Conservation (phyloP, 2,888 invertebrate species). For the Thymelicus acteon region DNA sequence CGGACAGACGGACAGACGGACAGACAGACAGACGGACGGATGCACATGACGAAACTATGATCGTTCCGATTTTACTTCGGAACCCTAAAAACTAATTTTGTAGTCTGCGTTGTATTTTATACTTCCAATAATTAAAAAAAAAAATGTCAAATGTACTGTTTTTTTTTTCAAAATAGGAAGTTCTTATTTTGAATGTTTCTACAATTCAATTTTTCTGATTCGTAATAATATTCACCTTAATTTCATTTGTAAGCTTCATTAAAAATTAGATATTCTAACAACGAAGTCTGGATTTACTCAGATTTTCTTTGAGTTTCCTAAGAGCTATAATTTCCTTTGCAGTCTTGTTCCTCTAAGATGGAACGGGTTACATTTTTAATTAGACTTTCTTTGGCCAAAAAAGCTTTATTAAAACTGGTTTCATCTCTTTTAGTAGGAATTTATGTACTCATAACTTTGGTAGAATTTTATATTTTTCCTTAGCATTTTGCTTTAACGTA, state of each 20-base stretch:
- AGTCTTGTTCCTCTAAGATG: constrained; percentile 25
- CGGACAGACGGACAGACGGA: no score
- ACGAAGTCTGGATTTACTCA: constrained; percentile 21
- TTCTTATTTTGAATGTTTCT: no score
- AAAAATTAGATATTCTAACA: neutral
- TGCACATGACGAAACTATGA: no score
- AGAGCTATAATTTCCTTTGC: constrained; percentile 33
- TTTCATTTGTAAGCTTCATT: neutral
- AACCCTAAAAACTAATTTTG: no score
- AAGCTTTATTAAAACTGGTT: constrained; percentile 33
- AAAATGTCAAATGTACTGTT: no score
- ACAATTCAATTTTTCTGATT: no score
- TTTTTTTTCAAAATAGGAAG: no score
- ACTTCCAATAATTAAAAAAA: no score
- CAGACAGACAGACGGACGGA: no score
- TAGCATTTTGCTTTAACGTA: neutral
- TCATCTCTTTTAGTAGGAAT: constrained; percentile 30
- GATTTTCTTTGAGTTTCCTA: constrained; percentile 34
- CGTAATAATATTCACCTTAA: neutral
- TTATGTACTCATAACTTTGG: constrained; percentile 14
- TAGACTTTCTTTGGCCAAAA: constrained; percentile 31
- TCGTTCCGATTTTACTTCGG: no score
- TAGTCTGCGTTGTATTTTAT: no score
- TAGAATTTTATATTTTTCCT: neutral
- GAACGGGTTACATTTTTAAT: constrained; percentile 35